These are phyloP conservation scores for Drosophila pseudotakahashii DNA, from an alignment of 2,888 invertebrate species.

Conservation along the genomic window DNA sequence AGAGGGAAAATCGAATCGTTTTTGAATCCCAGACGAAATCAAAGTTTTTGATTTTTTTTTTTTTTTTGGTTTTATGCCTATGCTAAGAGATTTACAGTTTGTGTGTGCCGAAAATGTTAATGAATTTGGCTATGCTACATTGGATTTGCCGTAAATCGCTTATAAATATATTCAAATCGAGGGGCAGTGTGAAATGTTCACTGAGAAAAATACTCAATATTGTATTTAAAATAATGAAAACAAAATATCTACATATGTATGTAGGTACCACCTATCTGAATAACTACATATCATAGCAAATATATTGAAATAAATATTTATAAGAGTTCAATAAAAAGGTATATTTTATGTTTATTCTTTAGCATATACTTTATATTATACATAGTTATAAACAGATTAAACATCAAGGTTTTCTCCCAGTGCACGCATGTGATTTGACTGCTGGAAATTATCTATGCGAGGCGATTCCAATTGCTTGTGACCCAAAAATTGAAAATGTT, in stretches of 20 bases:
- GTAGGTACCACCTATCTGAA: too few relatives aligned
- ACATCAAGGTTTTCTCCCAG: neutral
- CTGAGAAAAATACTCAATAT: neutral
- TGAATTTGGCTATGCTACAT: constrained; percentile 71
- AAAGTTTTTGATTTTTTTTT: constrained; percentile 2
- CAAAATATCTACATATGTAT: neutral
- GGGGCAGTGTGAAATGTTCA: constrained; percentile 1
- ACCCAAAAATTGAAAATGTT: constrained; percentile 64
- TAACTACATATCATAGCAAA: too few relatives aligned
- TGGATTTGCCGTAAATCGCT: constrained; percentile 61
- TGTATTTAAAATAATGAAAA: neutral
- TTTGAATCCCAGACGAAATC: constrained; percentile 1
- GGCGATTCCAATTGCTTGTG: constrained; percentile 70
- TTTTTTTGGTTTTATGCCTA: constrained; percentile 55
- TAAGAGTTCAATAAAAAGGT: too few relatives aligned
- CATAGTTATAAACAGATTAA: too few relatives aligned
- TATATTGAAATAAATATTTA: neutral
- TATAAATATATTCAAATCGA: constrained; percentile 38
- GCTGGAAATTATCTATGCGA: constrained; percentile 66
- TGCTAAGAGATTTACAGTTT: constrained; percentile 78
- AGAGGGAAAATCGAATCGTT: constrained; percentile 6
- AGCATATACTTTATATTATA: too few relatives aligned
- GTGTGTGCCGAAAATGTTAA: constrained; percentile 77
- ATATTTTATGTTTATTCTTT: too few relatives aligned
- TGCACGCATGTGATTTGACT: constrained; percentile 49